phyloP scores from a whole-genome alignment of 2,797 vertebrate species.

The Micromesistius poutassou region DNA sequence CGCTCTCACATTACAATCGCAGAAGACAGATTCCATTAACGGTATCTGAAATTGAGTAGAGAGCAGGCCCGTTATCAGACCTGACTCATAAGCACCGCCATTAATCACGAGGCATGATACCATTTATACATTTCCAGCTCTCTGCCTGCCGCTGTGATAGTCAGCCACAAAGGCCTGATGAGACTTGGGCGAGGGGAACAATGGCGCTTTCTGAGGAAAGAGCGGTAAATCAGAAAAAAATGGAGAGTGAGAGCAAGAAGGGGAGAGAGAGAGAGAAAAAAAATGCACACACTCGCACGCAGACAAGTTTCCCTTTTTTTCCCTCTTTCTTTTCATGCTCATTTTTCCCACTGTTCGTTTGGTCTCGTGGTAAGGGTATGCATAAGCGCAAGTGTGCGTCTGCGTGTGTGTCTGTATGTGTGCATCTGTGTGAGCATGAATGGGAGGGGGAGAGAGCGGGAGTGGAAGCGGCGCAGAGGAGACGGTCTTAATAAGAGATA shows the following conservation, averaged over 20 bases:
- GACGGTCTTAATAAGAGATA: constrained; percentile 75
- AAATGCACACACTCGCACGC: constrained; percentile 59
- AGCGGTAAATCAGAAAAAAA: constrained; percentile 97
- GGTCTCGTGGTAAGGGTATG: constrained; percentile 23
- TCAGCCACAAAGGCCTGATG: constrained; percentile 99
- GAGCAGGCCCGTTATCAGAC: constrained; percentile 99
- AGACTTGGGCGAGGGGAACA: constrained; percentile 99
- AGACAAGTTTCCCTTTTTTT: constrained; percentile 72
- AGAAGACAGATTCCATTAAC: constrained; percentile 99
- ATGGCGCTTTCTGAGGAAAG: constrained; percentile 98
- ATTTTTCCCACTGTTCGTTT: constrained; percentile 40
- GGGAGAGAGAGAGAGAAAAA: constrained; percentile 57
- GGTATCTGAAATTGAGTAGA: constrained; percentile 99
- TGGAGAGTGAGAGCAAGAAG: constrained; percentile 59
- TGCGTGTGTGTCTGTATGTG: constrained; percentile 38
- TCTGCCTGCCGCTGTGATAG: constrained; percentile 99
- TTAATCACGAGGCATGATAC: constrained; percentile 99
- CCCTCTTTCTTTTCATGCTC: constrained; percentile 60
- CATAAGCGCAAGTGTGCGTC: constrained; percentile 26
- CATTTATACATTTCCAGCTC: constrained; percentile 99
- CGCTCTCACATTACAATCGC: constrained; percentile 99
- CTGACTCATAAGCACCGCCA: constrained; percentile 99
- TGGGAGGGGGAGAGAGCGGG: constrained; percentile 27
- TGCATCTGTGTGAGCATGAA: constrained; percentile 29
- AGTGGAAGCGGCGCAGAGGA: constrained; percentile 64